Base-by-base conservation (phyloP, 2,797 vertebrate species). In the Sylvilagus floridanus region DNA sequence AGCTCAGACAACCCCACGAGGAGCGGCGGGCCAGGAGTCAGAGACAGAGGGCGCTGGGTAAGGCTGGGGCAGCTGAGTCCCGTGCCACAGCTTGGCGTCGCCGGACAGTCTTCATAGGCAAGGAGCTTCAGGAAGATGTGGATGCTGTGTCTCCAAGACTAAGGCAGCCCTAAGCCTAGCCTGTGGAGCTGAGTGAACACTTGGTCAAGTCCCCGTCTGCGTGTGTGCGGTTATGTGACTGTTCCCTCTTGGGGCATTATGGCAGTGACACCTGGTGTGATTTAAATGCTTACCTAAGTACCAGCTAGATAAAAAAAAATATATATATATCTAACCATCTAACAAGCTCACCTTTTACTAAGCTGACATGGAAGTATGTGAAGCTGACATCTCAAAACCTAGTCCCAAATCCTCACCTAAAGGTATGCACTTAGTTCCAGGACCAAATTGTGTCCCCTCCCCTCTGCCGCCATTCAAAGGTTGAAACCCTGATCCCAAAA, bases 311-410 rank as follows among this genome's bases (percentile, higher is more conserved):
- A 35, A 79, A 92, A 62, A 81, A 65, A 2, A 42, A 54, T n/a
- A n/a, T n/a, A n/a, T n/a, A n/a, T n/a, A n/a, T n/a, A 19, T n/a
- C 16, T 69, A n/a, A 60, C 62, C 37, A 78, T 68, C 62, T 68
- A 75, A 88, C 10, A 69, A 90, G 35, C 28, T 77, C 10, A 26
- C 50, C 69, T 87, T 85, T 92, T 86, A 88, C 72, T 81, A 72
- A 90, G 88, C 28, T n/a, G 50, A 77, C 28, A 90, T 68, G 50
- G 63, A 75, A n/a, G 52, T n/a, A 82, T 95, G 69, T 90, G 68
- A 94, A 47, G 66, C 32, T 21, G 7, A 4, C 76, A 75, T 22
- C 52, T 10, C 19, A 13, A 54, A 88, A 77, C 73, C 52, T 84
- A 62, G 69, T 79, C 35, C 14, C 79, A 72, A 82, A 76, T 57